Evolutionary conservation across 1,140 invertebrate species (phyloP).

Genomic region (Euwallacea fornicatus): DNA sequence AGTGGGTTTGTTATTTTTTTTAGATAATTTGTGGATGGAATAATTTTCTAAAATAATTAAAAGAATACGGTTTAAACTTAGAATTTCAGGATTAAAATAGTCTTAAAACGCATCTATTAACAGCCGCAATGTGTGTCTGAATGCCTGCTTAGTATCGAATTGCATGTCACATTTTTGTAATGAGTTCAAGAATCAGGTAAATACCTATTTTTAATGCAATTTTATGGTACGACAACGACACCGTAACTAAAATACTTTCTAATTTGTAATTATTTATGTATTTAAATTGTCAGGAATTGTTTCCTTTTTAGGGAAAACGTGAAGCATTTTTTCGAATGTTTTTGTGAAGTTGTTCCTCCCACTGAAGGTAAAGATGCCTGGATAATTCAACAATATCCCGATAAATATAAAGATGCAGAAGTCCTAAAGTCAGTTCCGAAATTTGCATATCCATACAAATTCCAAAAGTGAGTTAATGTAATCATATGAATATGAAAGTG

Average conservation of each 20-base stretch:
- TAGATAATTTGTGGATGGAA: no score
- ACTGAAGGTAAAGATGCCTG: constrained; percentile 64
- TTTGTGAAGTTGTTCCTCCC: constrained; percentile 76
- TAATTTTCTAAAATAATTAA: no score
- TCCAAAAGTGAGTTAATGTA: constrained; percentile 65
- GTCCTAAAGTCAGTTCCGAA: constrained; percentile 78
- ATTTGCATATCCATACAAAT: constrained; percentile 83
- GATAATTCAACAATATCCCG: constrained; percentile 78
- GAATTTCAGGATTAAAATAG: no score
- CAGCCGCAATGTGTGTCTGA: no score
- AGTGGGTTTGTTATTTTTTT: no score
- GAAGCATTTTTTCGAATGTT: constrained; percentile 79
- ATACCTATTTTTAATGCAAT: neutral
- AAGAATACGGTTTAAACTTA: no score
- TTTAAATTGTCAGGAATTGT: neutral
- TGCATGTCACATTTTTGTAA: neutral
- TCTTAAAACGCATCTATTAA: no score
- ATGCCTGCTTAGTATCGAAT: no score
- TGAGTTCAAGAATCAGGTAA: constrained; percentile 25
- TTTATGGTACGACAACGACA: neutral
- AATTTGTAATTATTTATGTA: neutral
- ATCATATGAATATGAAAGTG: constrained; percentile 22
- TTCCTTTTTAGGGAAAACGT: constrained; percentile 69
- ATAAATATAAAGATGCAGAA: constrained; percentile 72
- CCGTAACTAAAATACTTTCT: neutral